Evolutionary conservation across 2,888 invertebrate species (phyloP).

Genomic region (Digitonthophagus gazella): DNA sequence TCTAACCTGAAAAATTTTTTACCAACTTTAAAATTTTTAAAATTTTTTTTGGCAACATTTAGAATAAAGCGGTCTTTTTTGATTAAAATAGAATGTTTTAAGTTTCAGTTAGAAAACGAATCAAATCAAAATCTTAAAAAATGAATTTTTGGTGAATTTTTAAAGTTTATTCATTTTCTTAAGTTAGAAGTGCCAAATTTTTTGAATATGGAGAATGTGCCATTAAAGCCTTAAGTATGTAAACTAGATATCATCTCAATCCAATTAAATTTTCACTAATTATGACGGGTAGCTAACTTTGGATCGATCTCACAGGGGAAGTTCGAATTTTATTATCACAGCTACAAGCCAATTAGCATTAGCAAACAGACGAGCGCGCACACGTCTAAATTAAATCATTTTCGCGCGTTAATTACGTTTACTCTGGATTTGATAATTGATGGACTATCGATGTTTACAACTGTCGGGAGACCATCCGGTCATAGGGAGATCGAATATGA

Average conservation of each 20-base stretch:
- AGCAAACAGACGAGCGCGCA: slow-evolving; percentile 9
- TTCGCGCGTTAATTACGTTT: slow-evolving; percentile 15
- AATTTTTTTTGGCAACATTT: too few relatives aligned
- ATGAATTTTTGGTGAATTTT: too few relatives aligned
- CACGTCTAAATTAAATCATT: slow-evolving; percentile 8
- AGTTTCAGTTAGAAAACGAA: too few relatives aligned
- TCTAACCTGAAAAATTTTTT: too few relatives aligned
- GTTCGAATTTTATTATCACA: background rate
- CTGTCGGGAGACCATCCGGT: slow-evolving; percentile 9
- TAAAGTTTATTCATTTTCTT: too few relatives aligned
- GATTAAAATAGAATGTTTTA: too few relatives aligned
- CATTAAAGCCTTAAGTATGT: background rate
- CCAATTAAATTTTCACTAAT: background rate
- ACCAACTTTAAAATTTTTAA: too few relatives aligned
- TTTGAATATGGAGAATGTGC: background rate
- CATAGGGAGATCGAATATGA: background rate
- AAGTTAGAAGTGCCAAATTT: too few relatives aligned
- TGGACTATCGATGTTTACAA: slow-evolving; percentile 15
- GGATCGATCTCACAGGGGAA: background rate
- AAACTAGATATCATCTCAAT: background rate
- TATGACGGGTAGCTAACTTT: background rate
- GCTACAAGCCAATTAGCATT: slow-evolving; percentile 4
- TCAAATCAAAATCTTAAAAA: too few relatives aligned
- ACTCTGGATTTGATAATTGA: slow-evolving; percentile 11
- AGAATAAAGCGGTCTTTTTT: too few relatives aligned